Conservation (phyloP, 2,113 vertebrate genomes). For the Artemisiospiza belli region DNA sequence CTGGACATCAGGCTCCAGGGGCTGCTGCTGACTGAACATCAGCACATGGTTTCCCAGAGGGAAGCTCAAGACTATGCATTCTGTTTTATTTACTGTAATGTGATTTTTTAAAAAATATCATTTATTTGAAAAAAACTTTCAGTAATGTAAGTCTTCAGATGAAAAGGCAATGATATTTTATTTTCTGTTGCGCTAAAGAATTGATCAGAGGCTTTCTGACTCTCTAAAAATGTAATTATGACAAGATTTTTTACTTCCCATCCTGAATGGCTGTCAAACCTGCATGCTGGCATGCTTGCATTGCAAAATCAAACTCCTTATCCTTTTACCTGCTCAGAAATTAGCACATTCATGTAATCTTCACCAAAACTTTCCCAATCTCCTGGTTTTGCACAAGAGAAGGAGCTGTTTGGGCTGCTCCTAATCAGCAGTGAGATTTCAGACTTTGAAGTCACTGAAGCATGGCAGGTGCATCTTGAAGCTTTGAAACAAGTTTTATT, state of each 20-base stretch:
- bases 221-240: not conserved
- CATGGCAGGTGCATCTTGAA: not conserved
- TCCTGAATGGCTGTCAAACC: not conserved
- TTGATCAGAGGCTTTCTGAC: not conserved
- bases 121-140: not conserved
- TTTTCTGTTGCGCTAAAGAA: not conserved
- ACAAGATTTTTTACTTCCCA: not conserved
- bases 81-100: not conserved
- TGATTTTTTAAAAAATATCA: not conserved
- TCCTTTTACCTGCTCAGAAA: not conserved
- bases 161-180: not conserved
- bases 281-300: not conserved
- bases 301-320: not conserved
- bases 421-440: not conserved
- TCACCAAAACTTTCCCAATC: not conserved
- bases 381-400: not conserved
- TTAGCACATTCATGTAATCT: not conserved
- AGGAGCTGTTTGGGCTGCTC: not conserved
- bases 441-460: not conserved
- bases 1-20: not conserved
- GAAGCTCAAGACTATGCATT: not conserved
- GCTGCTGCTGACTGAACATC: not conserved
- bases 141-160: not conserved
- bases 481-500: not conserved
- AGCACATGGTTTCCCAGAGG: not conserved